These are phyloP conservation scores for Mantis religiosa DNA, from an alignment of 2,888 invertebrate genomes.

Conservation along the genomic window DNA sequence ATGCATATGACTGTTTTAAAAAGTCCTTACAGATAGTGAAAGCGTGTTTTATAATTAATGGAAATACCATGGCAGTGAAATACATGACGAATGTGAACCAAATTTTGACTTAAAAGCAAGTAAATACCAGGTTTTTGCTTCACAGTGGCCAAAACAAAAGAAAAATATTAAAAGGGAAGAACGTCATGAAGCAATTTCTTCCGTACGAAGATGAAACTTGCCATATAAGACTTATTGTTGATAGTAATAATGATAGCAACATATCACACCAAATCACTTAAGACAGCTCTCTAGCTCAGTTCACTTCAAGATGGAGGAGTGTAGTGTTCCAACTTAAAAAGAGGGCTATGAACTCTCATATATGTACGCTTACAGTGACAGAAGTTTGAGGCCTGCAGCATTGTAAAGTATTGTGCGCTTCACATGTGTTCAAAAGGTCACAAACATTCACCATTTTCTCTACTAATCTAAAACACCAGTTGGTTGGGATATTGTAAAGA, in stretches of 20 bases:
- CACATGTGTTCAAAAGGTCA: constrained; percentile 10
- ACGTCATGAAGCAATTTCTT: not conserved
- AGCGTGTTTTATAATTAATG: not conserved
- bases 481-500: not conserved
- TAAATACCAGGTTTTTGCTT: not conserved
- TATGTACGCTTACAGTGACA: not conserved
- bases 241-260: not conserved
- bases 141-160: not conserved
- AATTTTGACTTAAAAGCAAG: not conserved
- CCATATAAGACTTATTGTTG: not conserved
- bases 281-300: constrained; percentile 12
- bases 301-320: not conserved
- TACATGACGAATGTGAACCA: not conserved
- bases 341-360: not conserved
- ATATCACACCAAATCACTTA: constrained; percentile 7
- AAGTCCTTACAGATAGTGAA: not conserved
- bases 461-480: constrained; percentile 1
- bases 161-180: not conserved
- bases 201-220: not conserved
- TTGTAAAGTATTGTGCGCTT: not conserved
- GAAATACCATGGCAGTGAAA: not conserved
- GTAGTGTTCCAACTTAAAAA: not conserved
- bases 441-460: not conserved
- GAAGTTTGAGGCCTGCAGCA: not conserved
- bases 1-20: not conserved